A percentile compares a stretch with the other conserved stretches of the same genome.
phyloP scores from a whole-genome alignment of 1,140 invertebrate genomes.

The Temnothorax nylanderi region DNA sequence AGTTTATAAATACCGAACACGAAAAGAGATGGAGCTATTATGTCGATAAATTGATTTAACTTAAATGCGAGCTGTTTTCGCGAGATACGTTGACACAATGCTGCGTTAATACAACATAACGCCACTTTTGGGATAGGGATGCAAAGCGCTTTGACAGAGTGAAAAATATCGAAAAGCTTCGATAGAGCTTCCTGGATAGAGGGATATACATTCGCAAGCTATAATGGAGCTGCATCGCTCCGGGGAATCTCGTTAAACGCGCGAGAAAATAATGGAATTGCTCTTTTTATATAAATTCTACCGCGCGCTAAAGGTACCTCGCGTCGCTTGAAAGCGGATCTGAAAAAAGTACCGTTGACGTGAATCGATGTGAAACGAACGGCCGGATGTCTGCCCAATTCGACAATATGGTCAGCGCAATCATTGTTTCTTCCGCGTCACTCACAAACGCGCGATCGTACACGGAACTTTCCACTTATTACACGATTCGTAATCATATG shows the following conservation, averaged over 20 bases:
- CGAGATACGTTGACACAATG: conserved; percentile 24
- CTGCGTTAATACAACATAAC: conserved; percentile 32
- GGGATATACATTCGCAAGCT: conserved; percentile 28
- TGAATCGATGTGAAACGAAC: conserved; percentile 28
- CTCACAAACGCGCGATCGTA: background rate
- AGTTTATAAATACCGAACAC: background rate
- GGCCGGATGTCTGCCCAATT: background rate
- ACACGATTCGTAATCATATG: background rate
- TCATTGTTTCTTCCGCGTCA: background rate
- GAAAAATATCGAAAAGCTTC: too few species aligned
- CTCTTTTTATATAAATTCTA: conserved; percentile 50
- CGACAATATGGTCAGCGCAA: background rate
- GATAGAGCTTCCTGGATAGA: background rate
- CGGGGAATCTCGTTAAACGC: conserved; percentile 48
- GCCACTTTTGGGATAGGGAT: conserved; percentile 17
- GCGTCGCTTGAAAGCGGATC: background rate
- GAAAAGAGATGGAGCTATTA: background rate
- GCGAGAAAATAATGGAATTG: conserved; percentile 56
- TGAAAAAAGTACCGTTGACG: background rate
- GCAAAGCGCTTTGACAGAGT: conserved; percentile 33
- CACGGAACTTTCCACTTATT: background rate
- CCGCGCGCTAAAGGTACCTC: background rate
- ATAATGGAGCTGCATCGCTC: conserved; percentile 31
- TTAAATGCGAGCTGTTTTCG: conserved; percentile 15
- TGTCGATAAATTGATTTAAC: conserved; percentile 34